phyloP scores from a whole-genome alignment of 2,797 vertebrate genomes.

The Sarcoramphus papa region DNA sequence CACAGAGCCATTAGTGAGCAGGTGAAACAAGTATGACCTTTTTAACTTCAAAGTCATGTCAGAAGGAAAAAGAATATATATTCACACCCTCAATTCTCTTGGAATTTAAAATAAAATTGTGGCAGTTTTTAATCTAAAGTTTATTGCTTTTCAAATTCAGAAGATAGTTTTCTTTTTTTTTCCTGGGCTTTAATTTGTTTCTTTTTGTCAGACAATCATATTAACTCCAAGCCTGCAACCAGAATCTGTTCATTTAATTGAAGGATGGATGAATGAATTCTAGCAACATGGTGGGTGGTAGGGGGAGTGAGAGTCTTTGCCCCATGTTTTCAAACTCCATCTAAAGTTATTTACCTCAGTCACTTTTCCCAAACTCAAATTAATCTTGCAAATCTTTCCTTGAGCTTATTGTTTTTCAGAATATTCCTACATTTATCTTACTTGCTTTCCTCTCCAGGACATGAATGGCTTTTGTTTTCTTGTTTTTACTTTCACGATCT shows the following conservation, averaged over 20 bases:
- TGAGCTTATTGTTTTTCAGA: neutral
- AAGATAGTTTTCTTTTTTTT: neutral
- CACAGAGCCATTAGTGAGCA: conserved; percentile 25
- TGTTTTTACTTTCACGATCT: neutral
- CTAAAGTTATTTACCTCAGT: neutral
- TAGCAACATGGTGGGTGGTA: neutral
- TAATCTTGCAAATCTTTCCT: neutral
- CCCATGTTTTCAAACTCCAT: neutral
- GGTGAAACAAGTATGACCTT: conserved; percentile 42
- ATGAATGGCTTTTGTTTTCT: neutral
- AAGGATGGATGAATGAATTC: neutral
- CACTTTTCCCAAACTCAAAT: neutral
- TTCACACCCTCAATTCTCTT: neutral
- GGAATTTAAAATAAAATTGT: neutral
- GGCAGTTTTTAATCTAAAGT: neutral
- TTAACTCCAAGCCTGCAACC: neutral
- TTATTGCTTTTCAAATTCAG: neutral
- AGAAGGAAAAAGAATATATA: neutral
- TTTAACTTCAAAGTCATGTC: conserved; percentile 41
- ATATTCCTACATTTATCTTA: neutral
- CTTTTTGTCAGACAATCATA: neutral
- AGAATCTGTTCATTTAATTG: neutral
- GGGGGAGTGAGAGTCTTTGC: neutral
- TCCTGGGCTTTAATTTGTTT: neutral
- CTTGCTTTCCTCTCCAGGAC: neutral